Evolutionary conservation across 2,113 vertebrate species (phyloP).

Genomic region (Calcarius ornatus): DNA sequence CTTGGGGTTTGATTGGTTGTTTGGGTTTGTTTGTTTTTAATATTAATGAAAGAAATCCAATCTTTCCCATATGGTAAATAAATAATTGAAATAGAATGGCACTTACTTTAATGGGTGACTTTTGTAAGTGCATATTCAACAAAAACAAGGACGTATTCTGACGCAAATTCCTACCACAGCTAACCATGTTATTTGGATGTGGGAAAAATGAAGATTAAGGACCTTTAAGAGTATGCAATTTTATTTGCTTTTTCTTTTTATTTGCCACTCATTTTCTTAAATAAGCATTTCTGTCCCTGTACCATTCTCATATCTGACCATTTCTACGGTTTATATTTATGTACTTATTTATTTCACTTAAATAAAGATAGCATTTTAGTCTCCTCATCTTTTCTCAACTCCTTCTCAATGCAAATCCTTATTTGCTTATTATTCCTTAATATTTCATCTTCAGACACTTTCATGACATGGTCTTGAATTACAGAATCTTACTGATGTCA

Average conservation of each 20-base stretch:
- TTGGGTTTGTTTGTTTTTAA: not conserved
- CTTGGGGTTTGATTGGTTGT: not conserved
- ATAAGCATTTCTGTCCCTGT: not conserved
- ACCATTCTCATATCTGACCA: rapidly evolving
- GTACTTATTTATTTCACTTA: not conserved
- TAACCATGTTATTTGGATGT: not conserved
- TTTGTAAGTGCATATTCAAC: not conserved
- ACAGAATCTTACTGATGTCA: not conserved
- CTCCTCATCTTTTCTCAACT: not conserved
- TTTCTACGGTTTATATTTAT: not conserved
- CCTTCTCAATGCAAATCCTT: not conserved
- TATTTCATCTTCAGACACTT: not conserved
- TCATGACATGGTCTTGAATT: not conserved
- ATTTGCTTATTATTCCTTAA: not conserved
- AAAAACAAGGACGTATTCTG: not conserved
- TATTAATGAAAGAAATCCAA: not conserved
- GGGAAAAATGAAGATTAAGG: not conserved
- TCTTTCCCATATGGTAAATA: not conserved
- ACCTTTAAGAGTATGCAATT: not conserved
- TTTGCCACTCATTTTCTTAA: not conserved
- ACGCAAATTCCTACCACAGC: not conserved
- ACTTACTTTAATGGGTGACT: not conserved
- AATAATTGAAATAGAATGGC: not conserved
- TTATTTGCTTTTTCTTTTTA: not conserved
- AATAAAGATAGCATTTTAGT: not conserved